Percentiles rank a stretch among this genome's conserved stretches.
Conservation (phyloP, 2,888 invertebrate genomes). For the Gymnocheta viridis region DNA sequence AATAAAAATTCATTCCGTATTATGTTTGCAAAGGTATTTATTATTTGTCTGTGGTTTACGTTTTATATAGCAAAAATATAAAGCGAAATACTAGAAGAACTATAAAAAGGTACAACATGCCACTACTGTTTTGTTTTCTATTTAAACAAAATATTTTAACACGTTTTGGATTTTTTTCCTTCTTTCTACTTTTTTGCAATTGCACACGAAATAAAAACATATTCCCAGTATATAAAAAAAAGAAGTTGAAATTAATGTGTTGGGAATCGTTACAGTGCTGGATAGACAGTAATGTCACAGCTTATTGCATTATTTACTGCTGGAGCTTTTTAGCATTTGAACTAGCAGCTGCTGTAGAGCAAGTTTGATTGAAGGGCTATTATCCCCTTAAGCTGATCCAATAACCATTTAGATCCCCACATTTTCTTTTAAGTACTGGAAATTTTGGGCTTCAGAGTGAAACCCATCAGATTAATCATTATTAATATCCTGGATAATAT, state of each 20-base stretch:
- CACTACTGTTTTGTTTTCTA: slow-evolving; percentile 54
- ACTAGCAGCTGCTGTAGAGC: too few relatives aligned
- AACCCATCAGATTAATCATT: too few relatives aligned
- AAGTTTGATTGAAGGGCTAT: too few relatives aligned
- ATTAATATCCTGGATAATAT: too few relatives aligned
- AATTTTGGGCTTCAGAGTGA: too few relatives aligned
- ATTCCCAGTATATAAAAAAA: slow-evolving; percentile 27
- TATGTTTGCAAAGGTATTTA: slow-evolving; percentile 67
- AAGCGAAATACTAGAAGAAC: slow-evolving; percentile 29
- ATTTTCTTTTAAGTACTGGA: too few relatives aligned
- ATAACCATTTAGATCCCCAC: too few relatives aligned
- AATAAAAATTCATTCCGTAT: slow-evolving; percentile 66
- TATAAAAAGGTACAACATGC: slow-evolving; percentile 10
- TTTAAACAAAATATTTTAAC: slow-evolving; percentile 65
- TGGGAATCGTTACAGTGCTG: slow-evolving; percentile 11
- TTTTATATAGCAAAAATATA: slow-evolving; percentile 28
- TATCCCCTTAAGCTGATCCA: too few relatives aligned
- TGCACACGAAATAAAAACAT: slow-evolving; percentile 44
- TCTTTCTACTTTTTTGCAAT: background rate
- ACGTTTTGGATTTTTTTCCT: slow-evolving; percentile 43
- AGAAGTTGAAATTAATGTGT: slow-evolving; percentile 27
- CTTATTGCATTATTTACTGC: background rate
- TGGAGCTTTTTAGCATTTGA: too few relatives aligned
- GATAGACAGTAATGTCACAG: background rate
- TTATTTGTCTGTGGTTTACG: slow-evolving; percentile 66